A percentile compares a stretch with the other conserved stretches of the same genome.
phyloP scores from a whole-genome alignment of 2,113 vertebrate species.

The Plecotus auritus region DNA sequence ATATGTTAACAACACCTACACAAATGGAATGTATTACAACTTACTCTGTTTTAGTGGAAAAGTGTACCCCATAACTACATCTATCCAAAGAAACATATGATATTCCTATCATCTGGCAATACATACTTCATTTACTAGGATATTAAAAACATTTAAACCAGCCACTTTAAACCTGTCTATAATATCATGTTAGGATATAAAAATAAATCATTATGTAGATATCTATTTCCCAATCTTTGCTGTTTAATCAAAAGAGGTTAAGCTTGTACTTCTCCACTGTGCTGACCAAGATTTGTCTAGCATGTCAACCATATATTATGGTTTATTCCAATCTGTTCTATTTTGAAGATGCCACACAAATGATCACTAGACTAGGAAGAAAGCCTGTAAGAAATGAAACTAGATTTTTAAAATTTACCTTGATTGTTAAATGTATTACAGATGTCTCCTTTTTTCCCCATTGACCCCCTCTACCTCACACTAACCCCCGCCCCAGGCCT shows the following conservation, averaged over 20 bases:
- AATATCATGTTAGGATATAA: neutral
- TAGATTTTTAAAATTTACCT: neutral
- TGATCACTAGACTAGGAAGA: neutral
- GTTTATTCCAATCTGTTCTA: slow-evolving; percentile 15
- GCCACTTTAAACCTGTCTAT: neutral
- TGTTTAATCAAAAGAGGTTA: neutral
- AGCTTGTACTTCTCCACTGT: neutral
- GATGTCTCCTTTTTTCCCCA: too few relatives aligned
- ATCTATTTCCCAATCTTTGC: neutral
- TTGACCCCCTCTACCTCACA: too few relatives aligned
- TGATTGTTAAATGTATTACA: too few relatives aligned
- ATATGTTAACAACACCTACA: neutral
- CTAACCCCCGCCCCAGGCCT: too few relatives aligned
- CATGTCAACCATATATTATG: neutral
- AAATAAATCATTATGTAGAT: neutral
- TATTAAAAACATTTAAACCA: slow-evolving; percentile 16
- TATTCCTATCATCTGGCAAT: neutral
- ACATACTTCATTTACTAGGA: slow-evolving; percentile 17
- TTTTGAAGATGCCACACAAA: neutral
- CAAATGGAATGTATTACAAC: neutral
- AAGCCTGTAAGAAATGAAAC: neutral
- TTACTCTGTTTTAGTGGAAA: neutral
- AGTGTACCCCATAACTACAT: neutral
- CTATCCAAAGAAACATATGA: neutral
- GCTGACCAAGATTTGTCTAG: slow-evolving; percentile 21